Evolutionary conservation across 1,140 invertebrate species (phyloP).

Genomic region (Polypedilum vanderplanki): DNA sequence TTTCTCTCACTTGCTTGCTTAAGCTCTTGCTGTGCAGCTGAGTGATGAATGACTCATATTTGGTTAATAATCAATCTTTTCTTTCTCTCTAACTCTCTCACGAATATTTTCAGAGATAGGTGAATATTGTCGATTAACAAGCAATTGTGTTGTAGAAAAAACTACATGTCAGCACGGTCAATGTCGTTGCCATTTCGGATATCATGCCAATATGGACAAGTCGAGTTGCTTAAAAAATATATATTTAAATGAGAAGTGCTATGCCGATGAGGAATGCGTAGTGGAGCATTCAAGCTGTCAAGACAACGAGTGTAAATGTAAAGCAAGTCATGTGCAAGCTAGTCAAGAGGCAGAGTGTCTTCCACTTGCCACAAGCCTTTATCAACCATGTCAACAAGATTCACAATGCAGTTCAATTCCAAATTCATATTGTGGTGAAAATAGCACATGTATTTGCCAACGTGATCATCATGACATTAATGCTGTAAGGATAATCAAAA

Average conservation of each 20-base stretch:
- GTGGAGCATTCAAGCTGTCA: conserved; percentile 2
- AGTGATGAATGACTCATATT: too few relatives aligned
- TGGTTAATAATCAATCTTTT: too few relatives aligned
- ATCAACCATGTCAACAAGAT: conserved; percentile 20
- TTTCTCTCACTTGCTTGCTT: neutral
- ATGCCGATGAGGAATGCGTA: conserved; percentile 27
- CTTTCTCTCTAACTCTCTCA: neutral
- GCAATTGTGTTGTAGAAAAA: conserved; percentile 21
- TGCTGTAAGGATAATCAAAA: conserved; percentile 14
- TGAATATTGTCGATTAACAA: conserved; percentile 28
- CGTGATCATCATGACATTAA: conserved; percentile 23
- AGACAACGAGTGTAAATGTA: conserved; percentile 5
- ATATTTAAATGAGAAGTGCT: neutral
- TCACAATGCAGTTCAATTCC: neutral
- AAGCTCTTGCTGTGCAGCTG: too few relatives aligned
- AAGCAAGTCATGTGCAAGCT: neutral
- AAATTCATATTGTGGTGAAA: conserved; percentile 19
- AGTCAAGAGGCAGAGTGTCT: neutral
- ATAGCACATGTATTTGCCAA: conserved; percentile 24
- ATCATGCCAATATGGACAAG: conserved; percentile 22
- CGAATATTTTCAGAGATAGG: conserved; percentile 9
- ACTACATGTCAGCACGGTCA: conserved; percentile 21
- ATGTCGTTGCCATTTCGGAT: neutral
- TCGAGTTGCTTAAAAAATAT: neutral
- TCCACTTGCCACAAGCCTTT: neutral